Evolutionary conservation across 2,113 vertebrate genomes (phyloP), one percentile per base, ranked within the genome.

Genomic region (Calonectris borealis): DNA sequence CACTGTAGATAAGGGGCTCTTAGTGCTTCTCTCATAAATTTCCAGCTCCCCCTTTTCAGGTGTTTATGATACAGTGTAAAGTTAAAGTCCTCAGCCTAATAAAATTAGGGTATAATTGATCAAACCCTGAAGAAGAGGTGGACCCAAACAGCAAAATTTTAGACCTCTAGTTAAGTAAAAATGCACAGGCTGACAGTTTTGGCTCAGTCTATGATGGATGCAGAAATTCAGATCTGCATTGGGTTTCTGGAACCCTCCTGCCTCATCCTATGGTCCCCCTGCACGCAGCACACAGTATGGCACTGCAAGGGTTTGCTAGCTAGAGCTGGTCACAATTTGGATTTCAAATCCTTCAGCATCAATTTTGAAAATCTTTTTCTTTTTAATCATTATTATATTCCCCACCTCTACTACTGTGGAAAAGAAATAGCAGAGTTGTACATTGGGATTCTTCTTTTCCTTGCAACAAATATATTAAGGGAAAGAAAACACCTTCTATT

Each of bases 1-100:
- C 94, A 62, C 82, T 96, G 91, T 79, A 90, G 94, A 96, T 97
- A 98, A 97, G 96, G 88, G 79, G 78, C 71, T 97, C 69, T 97
- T 61, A 97, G 83, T 49, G 75, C 73, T 94, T 88, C 60, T 91
- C 44, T 97, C 95, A 96, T 86, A 96, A 93, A 95, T 92, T 91
- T 93, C 36, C 52, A 96, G 70, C 81, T 97, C 66, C 75, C 76
- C 90, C 68, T 91, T 95, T 96, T 95, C 84, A 80, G 38, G 83
- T 95, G 60, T 95, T 97, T 94, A 93, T 95, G 92, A 93, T 94
- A 84, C 13, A 75, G 57, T 55, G 19, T 87, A 72, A 95, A 97
- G 85, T 71, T 57, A 83, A 96, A 94, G 70, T 62, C 24, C 32
- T 38, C 36, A 86, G 34, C 27, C 82, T 86, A 38, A 77, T 55